phyloP scores from a whole-genome alignment of 2,888 invertebrate genomes.

The Agapetus fuscipes region DNA sequence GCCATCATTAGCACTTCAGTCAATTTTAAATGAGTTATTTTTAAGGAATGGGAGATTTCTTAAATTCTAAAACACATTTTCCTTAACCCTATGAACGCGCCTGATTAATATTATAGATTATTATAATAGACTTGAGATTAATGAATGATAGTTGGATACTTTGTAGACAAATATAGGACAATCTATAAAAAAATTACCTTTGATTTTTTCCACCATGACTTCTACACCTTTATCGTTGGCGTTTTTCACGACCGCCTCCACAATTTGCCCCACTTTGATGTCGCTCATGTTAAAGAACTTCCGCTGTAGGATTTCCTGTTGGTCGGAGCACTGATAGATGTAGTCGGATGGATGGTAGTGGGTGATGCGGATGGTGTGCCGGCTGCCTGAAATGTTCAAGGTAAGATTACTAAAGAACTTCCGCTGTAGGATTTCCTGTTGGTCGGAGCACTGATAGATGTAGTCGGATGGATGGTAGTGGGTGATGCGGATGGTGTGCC shows the following conservation, averaged over 20 bases:
- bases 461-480: slow-evolving; percentile 57
- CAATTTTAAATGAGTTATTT: too few species aligned
- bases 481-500: slow-evolving; percentile 49
- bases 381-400: slow-evolving; percentile 33
- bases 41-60: too few species aligned
- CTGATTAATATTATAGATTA: too few species aligned
- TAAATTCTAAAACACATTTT: too few species aligned
- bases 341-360: slow-evolving; percentile 57
- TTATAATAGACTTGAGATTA: too few species aligned
- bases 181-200: slow-evolving; percentile 29
- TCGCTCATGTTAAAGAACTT: slow-evolving; percentile 44
- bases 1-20: too few species aligned
- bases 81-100: too few species aligned
- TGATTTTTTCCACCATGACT: slow-evolving; percentile 43
- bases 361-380: slow-evolving; percentile 49
- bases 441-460: slow-evolving; percentile 58
- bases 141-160: too few species aligned
- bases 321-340: slow-evolving; percentile 58
- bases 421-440: slow-evolving; percentile 45
- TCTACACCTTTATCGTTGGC: slow-evolving; percentile 40
- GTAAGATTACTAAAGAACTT: slow-evolving; percentile 48
- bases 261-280: slow-evolving; percentile 43
- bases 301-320: slow-evolving; percentile 45
- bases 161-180: too few species aligned
- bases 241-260: slow-evolving; percentile 41